These are phyloP conservation scores for Regulus satrapa DNA, from an alignment of 2,113 vertebrate species.

Conservation along the genomic window DNA sequence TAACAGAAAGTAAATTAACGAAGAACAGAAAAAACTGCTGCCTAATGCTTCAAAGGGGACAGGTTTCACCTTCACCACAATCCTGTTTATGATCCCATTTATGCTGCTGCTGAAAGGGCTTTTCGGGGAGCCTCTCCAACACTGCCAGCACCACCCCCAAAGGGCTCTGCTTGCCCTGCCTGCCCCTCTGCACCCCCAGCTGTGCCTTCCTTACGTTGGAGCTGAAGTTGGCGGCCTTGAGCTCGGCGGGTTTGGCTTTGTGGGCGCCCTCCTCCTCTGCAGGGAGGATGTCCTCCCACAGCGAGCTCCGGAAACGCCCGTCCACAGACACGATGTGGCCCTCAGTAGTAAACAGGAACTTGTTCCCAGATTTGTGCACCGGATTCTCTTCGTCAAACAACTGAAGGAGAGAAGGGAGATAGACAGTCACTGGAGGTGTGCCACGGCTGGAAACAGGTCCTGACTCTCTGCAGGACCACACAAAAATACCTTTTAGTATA, in stretches of 20 bases:
- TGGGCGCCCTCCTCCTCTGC: slow-evolving; percentile 40
- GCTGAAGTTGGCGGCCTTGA: slow-evolving; percentile 78
- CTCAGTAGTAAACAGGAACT: slow-evolving; percentile 96
- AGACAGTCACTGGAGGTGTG: not conserved
- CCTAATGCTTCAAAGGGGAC: not conserved
- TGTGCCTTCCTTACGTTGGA: slow-evolving; percentile 77
- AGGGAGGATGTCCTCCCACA: slow-evolving; percentile 82
- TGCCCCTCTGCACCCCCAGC: not conserved
- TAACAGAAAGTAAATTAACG: not conserved
- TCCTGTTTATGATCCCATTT: not conserved
- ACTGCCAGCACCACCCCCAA: not conserved
- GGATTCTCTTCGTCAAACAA: slow-evolving; percentile 97
- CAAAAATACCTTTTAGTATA: not conserved
- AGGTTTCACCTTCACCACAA: not conserved
- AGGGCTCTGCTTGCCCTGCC: not conserved
- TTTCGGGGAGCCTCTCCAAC: not conserved
- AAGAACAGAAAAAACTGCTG: not conserved
- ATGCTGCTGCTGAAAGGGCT: not conserved
- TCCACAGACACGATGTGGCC: slow-evolving; percentile 94
- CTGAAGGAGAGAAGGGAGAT: slow-evolving; percentile 56
- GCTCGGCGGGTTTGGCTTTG: not conserved
- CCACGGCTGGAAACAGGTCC: rapidly evolving
- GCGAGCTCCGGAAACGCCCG: slow-evolving; percentile 82
- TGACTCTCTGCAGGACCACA: not conserved
- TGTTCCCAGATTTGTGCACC: slow-evolving; percentile 88